Evolutionary conservation across 2,888 invertebrate genomes (phyloP).

Genomic region (Ornithoptera priamus): DNA sequence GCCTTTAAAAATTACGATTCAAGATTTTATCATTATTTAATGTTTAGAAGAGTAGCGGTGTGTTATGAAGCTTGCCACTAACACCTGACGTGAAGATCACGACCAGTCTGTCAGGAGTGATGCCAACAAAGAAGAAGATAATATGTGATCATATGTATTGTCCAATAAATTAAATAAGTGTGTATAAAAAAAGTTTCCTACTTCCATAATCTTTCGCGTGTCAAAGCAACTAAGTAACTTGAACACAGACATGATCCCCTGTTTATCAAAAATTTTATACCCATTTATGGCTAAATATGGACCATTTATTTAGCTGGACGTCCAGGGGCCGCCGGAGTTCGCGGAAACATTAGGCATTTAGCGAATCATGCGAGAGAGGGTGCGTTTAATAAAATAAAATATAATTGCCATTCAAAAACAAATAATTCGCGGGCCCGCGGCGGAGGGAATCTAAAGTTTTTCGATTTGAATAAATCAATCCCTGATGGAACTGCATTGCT

Average conservation of each 20-base stretch:
- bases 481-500: constrained; percentile 74
- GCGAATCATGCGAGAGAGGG: constrained; percentile 61
- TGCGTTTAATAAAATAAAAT: constrained; percentile 75
- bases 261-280: constrained; percentile 26
- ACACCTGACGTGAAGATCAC: no score
- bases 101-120: no score
- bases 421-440: constrained; percentile 72
- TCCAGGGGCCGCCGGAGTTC: constrained; percentile 64
- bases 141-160: no score
- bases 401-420: constrained; percentile 80
- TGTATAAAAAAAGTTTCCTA: background rate
- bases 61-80: no score
- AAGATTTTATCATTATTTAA: no score
- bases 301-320: constrained; percentile 46
- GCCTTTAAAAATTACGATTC: no score
- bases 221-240: constrained; percentile 1
- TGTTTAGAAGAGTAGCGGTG: no score
- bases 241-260: background rate
- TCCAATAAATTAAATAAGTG: no score
- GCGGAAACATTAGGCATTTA: constrained; percentile 67
- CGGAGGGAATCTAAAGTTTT: constrained; percentile 68
- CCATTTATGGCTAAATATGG: constrained; percentile 30
- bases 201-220: constrained; percentile 17
- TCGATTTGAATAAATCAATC: constrained; percentile 79
- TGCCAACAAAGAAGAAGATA: no score